Conservation (phyloP, 30 jellyfish, hydroid and myxozoan species). For the Hydractinia echinata region DNA sequence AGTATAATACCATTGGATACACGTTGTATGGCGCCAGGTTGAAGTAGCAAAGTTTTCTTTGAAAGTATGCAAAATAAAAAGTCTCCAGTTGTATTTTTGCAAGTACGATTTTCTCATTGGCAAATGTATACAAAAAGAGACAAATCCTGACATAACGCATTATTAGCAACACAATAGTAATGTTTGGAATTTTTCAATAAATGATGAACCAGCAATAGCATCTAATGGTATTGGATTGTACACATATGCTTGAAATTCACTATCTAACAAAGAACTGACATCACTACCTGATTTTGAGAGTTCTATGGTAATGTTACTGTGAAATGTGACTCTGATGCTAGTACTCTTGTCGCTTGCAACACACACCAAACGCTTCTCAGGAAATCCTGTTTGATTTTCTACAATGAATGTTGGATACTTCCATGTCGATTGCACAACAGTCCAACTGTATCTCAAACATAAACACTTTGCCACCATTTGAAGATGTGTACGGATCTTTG, state of each 20-base stretch:
- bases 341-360: too few species aligned
- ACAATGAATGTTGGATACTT: too few species aligned
- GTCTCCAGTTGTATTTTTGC: too few species aligned
- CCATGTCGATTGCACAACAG: neutral
- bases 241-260: constrained; percentile 14
- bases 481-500: neutral
- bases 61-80: too few species aligned
- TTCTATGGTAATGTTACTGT: neutral
- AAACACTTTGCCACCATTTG: neutral
- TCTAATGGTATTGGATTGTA: neutral
- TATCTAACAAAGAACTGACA: neutral
- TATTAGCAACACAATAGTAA: constrained; percentile 11
- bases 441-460: constrained; percentile 22
- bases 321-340: neutral
- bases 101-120: too few species aligned
- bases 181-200: constrained; percentile 18
- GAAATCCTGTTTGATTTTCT: too few species aligned
- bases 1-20: too few species aligned
- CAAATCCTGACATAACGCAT: neutral
- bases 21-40: too few species aligned
- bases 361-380: too few species aligned
- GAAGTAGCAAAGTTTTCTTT: too few species aligned
- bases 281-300: constrained; percentile 11
- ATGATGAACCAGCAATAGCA: constrained; percentile 24
- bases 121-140: too few species aligned